phyloP scores from a whole-genome alignment of 2,797 vertebrate genomes.

The Esox masquinongy region DNA sequence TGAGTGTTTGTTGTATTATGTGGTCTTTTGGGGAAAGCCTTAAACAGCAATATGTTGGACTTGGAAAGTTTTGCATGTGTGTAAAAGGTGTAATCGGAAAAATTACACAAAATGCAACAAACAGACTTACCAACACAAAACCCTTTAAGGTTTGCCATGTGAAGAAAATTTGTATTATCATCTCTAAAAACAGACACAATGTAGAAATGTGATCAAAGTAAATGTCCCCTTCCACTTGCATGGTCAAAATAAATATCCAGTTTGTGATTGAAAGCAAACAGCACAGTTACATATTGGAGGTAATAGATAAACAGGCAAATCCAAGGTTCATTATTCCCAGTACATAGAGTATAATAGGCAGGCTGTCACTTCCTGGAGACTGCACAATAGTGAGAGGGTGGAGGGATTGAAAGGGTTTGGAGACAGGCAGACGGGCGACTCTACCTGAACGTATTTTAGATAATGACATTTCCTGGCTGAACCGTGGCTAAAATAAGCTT shows the following conservation, averaged over 20 bases:
- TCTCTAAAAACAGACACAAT: background rate
- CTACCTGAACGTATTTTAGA: background rate
- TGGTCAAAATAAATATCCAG: conserved; percentile 43
- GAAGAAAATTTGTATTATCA: no score
- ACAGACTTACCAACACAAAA: no score
- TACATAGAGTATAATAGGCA: conserved; percentile 3
- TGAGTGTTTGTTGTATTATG: no score
- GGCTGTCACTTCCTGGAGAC: conserved; percentile 56
- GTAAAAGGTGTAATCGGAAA: no score
- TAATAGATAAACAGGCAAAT: conserved; percentile 37
- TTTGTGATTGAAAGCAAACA: conserved; percentile 56
- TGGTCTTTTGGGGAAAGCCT: no score
- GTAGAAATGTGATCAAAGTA: background rate
- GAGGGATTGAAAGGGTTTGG: conserved; percentile 18
- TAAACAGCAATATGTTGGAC: no score
- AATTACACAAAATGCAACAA: no score
- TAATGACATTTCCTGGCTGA: background rate
- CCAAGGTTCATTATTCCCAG: conserved; percentile 34
- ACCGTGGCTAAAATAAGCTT: background rate
- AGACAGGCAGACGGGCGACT: background rate
- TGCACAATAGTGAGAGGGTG: conserved; percentile 35
- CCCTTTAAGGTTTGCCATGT: no score
- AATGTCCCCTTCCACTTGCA: conserved; percentile 23
- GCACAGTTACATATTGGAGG: conserved; percentile 14
- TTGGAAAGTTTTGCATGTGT: no score